Base-by-base conservation (phyloP, 2,888 invertebrate species). In the Lapara coniferarum region DNA sequence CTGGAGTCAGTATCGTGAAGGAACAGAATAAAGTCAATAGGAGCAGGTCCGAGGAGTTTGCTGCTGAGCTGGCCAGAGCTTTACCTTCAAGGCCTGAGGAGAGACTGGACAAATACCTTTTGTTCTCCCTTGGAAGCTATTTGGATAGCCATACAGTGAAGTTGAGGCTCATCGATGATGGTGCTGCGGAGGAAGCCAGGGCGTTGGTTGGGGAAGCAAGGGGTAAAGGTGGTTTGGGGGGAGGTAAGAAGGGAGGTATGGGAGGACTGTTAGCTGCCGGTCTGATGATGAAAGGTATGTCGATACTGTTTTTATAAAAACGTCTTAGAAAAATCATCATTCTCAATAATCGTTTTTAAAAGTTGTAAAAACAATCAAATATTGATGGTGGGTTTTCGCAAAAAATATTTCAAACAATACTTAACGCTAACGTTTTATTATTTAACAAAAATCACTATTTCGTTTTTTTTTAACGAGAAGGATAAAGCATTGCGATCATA, bases 41-140 rank as follows among this genome's bases (percentile, higher is more conserved):
- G 16, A 93, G 95, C 46, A 95, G 95, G 66, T 94, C 96, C 2
- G 96, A 97, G 74, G 95, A 97, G 57, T 96, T 97, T 74, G 96
- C 96, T 0, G 95, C 91, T 77, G 97, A 97, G 82, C 87, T 97
- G 5, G 97, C 97, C 0, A 94, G 96, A 72, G 95, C 96, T 63
- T 95, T 96, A 80, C 97, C 97, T 0, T 95, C 96, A 63, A 97
- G 97, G 81, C 96, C 96, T 13, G 96, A 96, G 78, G 96, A 96
- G 67, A 94, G 97, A 51, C 86, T 97, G 67, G 97, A 97, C 82
- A 97, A 96, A 57, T 97, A 96, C 78, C 91, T 97, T 51, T 81
- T 97, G 75, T 96, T 95, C 78, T 96, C 96, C 82, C 89, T 97
- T 67, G 95, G 96, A 19, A 95, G 94, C 73, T 96, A 97, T 76